These are phyloP conservation scores for Aporophyla nigra DNA, from an alignment of 2,888 invertebrate species.

Conservation along the genomic window DNA sequence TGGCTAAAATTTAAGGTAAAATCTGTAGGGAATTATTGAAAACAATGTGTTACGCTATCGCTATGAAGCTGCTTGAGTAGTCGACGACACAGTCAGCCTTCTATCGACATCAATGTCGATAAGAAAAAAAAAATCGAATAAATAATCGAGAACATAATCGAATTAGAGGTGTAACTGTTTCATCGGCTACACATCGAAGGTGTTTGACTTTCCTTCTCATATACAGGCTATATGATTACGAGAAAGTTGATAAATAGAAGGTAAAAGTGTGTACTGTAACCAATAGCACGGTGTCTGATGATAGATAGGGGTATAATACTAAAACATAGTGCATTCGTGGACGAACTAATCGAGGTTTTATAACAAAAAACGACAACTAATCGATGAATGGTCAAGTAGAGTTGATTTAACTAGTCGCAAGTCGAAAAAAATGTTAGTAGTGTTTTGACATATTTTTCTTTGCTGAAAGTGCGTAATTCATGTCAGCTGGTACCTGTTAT, in stretches of 20 bases:
- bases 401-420: constrained; percentile 91
- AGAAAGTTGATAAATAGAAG: constrained; percentile 73
- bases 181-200: constrained; percentile 70
- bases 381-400: constrained; percentile 90
- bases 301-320: constrained; percentile 86
- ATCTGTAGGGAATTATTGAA: constrained; percentile 80
- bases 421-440: constrained; percentile 90
- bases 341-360: constrained; percentile 87
- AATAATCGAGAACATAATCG: constrained; percentile 51
- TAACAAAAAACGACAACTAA: constrained; percentile 85
- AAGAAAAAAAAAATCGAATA: constrained; percentile 45
- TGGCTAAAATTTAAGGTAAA: constrained; percentile 84
- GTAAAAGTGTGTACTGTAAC: constrained; percentile 74
- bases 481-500: constrained; percentile 89
- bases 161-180: constrained; percentile 65
- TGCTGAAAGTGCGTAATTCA: constrained; percentile 92
- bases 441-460: constrained; percentile 92
- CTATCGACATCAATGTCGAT: constrained; percentile 55
- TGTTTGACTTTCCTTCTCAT: constrained; percentile 82
- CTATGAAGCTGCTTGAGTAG: constrained; percentile 72
- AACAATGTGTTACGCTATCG: constrained; percentile 79
- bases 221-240: constrained; percentile 85
- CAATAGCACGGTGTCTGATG: constrained; percentile 81
- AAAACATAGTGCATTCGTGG: constrained; percentile 89
- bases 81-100: constrained; percentile 69